A percentile compares a stretch with the other conserved stretches of the same genome.
phyloP scores from a whole-genome alignment of 2,113 vertebrate species.

The Oreochromis tanganicae region DNA sequence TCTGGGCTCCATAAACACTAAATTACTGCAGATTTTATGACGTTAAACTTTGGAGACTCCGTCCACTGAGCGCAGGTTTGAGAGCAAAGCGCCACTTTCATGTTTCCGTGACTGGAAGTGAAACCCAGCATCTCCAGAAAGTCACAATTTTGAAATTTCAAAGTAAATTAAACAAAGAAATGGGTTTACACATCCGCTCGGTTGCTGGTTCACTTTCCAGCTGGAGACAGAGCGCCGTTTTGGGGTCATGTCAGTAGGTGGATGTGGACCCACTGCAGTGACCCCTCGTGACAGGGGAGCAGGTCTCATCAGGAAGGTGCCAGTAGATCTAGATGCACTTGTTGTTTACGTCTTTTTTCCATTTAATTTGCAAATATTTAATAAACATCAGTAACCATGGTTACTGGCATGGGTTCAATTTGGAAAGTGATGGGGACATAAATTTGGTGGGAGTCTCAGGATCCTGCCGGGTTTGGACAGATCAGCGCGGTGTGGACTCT shows the following conservation, averaged over 20 bases:
- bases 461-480: not conserved
- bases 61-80: not conserved
- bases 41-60: not conserved
- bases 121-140: not conserved
- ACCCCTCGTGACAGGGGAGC: rapidly evolving
- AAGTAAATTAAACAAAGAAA: not conserved
- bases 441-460: not conserved
- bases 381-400: not conserved
- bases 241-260: not conserved
- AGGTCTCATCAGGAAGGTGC: not conserved
- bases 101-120: not conserved
- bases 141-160: not conserved
- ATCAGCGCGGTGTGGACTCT: not conserved
- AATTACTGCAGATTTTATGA: not conserved
- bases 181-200: not conserved
- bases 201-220: not conserved
- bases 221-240: not conserved
- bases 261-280: not conserved
- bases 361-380: not conserved
- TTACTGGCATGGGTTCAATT: not conserved
- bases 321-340: rapidly evolving
- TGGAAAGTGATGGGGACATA: not conserved
- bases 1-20: not conserved
- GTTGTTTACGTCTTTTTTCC: not conserved
- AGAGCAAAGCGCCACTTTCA: not conserved